Evolutionary conservation across 2,113 vertebrate genomes (phyloP).

Genomic region (Parus major): DNA sequence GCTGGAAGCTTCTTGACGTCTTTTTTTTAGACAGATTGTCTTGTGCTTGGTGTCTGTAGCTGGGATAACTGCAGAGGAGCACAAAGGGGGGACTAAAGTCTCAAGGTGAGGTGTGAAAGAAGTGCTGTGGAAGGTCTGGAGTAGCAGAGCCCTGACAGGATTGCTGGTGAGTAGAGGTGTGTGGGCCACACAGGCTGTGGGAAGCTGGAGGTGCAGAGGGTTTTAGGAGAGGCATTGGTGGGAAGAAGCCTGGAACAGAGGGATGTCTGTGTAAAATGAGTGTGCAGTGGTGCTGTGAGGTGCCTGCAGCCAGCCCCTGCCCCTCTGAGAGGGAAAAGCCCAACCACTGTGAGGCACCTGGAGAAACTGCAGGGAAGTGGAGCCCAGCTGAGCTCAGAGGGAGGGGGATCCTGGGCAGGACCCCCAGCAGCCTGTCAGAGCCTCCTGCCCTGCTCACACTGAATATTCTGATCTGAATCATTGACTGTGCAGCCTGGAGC

Average conservation of each 20-base stretch:
- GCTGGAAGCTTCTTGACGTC: background rate
- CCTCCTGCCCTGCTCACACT: background rate
- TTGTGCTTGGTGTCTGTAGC: background rate
- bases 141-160: background rate
- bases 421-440: background rate
- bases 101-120: background rate
- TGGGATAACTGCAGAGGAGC: background rate
- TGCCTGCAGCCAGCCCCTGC: background rate
- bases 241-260: background rate
- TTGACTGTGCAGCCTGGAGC: background rate
- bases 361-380: background rate
- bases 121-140: background rate
- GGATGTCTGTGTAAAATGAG: rapidly evolving
- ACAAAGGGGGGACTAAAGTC: background rate
- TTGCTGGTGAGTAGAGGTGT: background rate
- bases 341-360: background rate
- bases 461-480: background rate
- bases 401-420: background rate
- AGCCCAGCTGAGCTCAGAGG: background rate
- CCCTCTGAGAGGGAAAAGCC: background rate
- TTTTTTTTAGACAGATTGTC: background rate
- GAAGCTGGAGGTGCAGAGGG: background rate
- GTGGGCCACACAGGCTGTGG: background rate
- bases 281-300: background rate
- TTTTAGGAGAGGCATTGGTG: background rate